Evolutionary conservation across 2,888 invertebrate genomes (phyloP), one percentile per base, ranked within the genome.

Genomic region (Cosmorhoe ocellata): DNA sequence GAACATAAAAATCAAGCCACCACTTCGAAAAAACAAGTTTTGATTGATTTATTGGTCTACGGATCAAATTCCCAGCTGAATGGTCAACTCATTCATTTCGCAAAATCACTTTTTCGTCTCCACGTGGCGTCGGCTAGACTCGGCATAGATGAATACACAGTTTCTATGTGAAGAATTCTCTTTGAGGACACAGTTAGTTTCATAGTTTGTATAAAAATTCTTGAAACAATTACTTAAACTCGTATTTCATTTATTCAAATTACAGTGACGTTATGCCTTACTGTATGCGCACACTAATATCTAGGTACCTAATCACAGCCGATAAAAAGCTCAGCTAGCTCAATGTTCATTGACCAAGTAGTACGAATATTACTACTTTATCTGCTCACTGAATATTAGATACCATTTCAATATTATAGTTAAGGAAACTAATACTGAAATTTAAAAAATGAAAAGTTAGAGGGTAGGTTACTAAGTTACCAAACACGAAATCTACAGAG

Each of bases 81-180:
- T 76, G 67, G 72, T 74, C 54, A 36, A 64, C 69, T 69, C 76
- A 70, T 81, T 76, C 43, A 80, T 79, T 78, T 81, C 72, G 65
- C 72, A 74, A 79, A 81, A 82, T 80, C 72, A 80, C 76, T 76
- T 70, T 79, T 77, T 70, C 64, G 74, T 72, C 74, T 76, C 67
- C 64, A 59, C 61, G 57, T 70, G 76, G 71, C 78, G 74, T 68
- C 67, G 24, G 14, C 42, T 37, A 32, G 37, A 51, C 41, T 10
- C 18, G n/a, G 12, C 24, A 26, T n/a, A 38, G 47, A 33, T 13
- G 1, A 47, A 2, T 24, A 1, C 8, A 27, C 0, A 47, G 41
- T 47, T 30, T 38, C 9, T 51, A 42, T 33, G 10, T 11, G 31
- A 34, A 30, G 3, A 28, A 22, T 32, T 11, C 6, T 24, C n/a